Evolutionary conservation across 1,140 invertebrate genomes (phyloP), one percentile per base, ranked within the genome.

Genomic region (Lepidurus apus): DNA sequence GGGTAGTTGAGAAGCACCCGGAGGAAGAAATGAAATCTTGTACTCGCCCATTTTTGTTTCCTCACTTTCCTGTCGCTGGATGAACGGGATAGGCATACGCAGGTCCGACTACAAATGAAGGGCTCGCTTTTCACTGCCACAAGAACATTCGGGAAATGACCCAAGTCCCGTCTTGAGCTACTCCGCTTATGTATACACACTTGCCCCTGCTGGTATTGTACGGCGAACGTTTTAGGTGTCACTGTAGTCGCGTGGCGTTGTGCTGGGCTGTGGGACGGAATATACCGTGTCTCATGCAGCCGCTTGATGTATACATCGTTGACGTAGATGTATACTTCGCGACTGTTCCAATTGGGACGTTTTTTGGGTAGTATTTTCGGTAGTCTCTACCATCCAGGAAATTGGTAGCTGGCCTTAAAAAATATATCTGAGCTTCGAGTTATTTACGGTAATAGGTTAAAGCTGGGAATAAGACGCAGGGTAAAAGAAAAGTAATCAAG

Each of bases 1-100:
- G 17, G 53, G 53, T n/a, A 65, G 53, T 65, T 65, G 53, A 65
- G 13, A 21, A 65, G n/a, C 53, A 65, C 17, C 53, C 13, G 53
- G 53, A 65, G 53, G 53, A 65, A 65, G 53, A 65, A 65, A 65
- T 65, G 21, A 65, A 65, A 65, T 5, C 53, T 65, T 65, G 53
- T 65, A 65, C 53, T 17, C 53, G 53, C 6, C 53, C 53, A 65
- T 17, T 65, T 65, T 65, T 21, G 53, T 65, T 65, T 13, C 53
- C 53, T 17, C n/a, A 4, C 53, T 65, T 65, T 65, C 53, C 53
- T 65, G 53, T 65, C 53, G 53, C 53, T 65, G n/a, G 53, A 65
- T 65, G 21, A 11, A 13, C 21, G 17, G 53, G 34, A 4, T 65
- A 21, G 53, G 5, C 13, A 65, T 65, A 17, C 34, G 4, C 34